A percentile compares a stretch with the other conserved stretches of the same genome.
Conservation (phyloP, 2,113 vertebrate genomes). For the Malurus melanocephalus region DNA sequence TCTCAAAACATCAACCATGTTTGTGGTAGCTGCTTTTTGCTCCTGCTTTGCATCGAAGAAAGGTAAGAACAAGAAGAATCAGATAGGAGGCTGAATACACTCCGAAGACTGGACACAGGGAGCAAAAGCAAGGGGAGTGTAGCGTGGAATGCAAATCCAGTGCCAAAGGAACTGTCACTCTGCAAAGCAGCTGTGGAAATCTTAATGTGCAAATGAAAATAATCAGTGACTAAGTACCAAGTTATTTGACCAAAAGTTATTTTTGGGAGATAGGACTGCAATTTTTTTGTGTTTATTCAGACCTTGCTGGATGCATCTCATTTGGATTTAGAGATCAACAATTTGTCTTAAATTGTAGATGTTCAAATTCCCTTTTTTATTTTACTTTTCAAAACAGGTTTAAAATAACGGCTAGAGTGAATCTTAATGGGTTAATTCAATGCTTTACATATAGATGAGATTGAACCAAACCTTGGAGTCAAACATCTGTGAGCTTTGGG, state of each 20-base stretch:
- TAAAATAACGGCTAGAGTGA: not conserved
- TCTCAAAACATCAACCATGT: not conserved
- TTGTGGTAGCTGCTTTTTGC: not conserved
- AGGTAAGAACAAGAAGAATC: not conserved
- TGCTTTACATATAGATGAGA: not conserved
- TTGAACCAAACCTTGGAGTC: slow-evolving; percentile 7
- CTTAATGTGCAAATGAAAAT: not conserved
- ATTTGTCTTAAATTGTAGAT: not conserved
- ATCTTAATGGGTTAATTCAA: not conserved
- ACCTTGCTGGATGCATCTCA: not conserved
- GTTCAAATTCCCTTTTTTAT: not conserved
- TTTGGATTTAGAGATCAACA: not conserved
- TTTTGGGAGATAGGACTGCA: not conserved
- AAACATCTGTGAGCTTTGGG: slow-evolving; percentile 17
- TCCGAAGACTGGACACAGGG: rapidly evolving
- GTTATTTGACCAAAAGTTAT: not conserved
- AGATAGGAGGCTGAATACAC: not conserved
- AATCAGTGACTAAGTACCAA: not conserved
- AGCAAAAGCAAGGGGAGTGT: not conserved
- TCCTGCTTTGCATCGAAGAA: not conserved
- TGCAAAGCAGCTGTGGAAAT: not conserved
- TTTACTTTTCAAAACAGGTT: not conserved
- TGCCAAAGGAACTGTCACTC: rapidly evolving
- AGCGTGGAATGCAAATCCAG: not conserved
- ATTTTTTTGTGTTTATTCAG: not conserved